Base-by-base conservation (phyloP, 2,113 vertebrate genomes). In the Telmatochromis bifrenatus region DNA sequence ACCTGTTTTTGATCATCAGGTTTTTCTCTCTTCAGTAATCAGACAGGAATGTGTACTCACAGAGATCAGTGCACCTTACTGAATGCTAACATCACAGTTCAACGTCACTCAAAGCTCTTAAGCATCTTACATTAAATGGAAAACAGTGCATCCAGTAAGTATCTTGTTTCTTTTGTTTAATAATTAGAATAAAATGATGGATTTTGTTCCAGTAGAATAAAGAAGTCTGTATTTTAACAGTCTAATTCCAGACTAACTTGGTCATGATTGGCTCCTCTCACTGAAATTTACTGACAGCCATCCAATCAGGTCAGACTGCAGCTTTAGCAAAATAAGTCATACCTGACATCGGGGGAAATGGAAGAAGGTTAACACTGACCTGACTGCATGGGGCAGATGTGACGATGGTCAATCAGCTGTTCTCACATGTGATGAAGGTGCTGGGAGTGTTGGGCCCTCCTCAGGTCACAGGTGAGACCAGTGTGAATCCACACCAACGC, bases 371-470 rank as follows among this genome's bases (percentile, higher is more conserved):
- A 42, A 73, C 3, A 10, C 37, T 45, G 33, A 7, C 0, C 65
- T 42, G 21, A 15, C 21, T 9, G 3, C 7, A 14, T 4, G n/a
- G 37, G 26, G 35, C 12, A 70, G 35, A 70, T 3, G 0, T 70
- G 35, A 70, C 7, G 1, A 7, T 23, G 0, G 37, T 70, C 12
- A 9, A 2, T 21, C 35, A 39, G 62, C 62, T 21, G 62, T 21
- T 13, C 35, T 39, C 33, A 39, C 62, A 4, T 39, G 19, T 14
- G 62, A 68, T 68, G 62, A 68, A 68, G 19, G 62, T 39, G 35
- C 35, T 68, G 62, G 60, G 11, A 14, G 62, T 0, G 19, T 3
- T 68, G 35, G 65, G 65, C 3, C 65, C n/a, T 23, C 2, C n/a
- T 70, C n/a, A 0, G 37, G 10, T 42, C 37, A 70, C 35, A 70